Evolutionary conservation across 2,113 vertebrate species (phyloP).

Genomic region (Poecile atricapillus): DNA sequence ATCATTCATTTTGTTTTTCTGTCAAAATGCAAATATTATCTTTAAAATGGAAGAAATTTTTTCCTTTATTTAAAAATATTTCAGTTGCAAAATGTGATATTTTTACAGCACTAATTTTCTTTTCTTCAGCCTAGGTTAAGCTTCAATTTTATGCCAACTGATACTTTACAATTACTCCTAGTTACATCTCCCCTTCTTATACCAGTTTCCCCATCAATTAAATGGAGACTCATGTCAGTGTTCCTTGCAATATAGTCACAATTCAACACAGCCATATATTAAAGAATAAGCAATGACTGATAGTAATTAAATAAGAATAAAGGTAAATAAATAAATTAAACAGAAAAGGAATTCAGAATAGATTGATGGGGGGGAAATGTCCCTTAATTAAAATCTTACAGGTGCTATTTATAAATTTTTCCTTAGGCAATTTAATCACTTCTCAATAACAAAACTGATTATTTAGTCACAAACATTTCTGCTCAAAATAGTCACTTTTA

Average conservation of each 20-base stretch:
- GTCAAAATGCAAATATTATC: neutral
- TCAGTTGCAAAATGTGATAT: neutral
- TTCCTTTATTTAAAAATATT: neutral
- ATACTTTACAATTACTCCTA: neutral
- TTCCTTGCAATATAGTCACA: neutral
- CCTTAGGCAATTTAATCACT: constrained; percentile 25
- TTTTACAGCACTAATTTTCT: neutral
- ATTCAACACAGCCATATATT: neutral
- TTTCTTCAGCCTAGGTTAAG: neutral
- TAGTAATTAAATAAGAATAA: neutral
- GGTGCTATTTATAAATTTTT: neutral
- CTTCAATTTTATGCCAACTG: neutral
- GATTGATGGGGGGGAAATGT: neutral
- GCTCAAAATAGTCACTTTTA: constrained; percentile 22
- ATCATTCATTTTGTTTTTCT: neutral
- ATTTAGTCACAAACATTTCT: constrained; percentile 33
- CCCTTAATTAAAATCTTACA: constrained; percentile 21
- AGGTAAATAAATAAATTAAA: neutral
- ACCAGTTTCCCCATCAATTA: neutral
- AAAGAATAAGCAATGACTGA: neutral
- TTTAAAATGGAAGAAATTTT: neutral
- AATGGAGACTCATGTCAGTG: neutral
- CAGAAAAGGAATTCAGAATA: neutral
- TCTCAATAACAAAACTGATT: constrained; percentile 36
- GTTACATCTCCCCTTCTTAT: neutral